Conservation (phyloP, 2,888 invertebrate genomes). For the Latrodectus elegans region DNA sequence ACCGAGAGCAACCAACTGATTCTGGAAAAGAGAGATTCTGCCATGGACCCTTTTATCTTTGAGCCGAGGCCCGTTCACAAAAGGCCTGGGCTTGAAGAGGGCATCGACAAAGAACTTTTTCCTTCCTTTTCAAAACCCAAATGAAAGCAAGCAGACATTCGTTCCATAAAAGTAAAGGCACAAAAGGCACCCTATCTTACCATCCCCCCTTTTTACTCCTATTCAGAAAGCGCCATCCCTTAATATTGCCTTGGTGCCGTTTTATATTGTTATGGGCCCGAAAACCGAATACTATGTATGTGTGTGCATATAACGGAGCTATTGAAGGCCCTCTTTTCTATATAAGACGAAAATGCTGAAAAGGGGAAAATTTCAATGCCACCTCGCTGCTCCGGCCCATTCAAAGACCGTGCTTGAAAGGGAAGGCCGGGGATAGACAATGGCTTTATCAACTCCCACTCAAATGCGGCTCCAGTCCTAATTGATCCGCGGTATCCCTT, state of each 20-base stretch:
- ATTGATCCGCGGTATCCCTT: constrained; percentile 64
- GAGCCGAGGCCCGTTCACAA: constrained; percentile 23
- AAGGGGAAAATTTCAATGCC: constrained; percentile 62
- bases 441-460: constrained; percentile 67
- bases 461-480: constrained; percentile 56
- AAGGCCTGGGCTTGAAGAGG: constrained; percentile 61
- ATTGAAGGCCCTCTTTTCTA: constrained; percentile 26
- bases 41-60: constrained; percentile 59
- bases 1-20: constrained; percentile 55
- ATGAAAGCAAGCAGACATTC: constrained; percentile 63
- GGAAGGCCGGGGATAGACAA: constrained; percentile 55
- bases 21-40: constrained; percentile 42
- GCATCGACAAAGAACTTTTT: constrained; percentile 64
- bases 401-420: constrained; percentile 42
- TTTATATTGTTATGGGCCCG: constrained; percentile 65
- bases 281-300: constrained; percentile 35
- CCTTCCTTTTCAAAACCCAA: constrained; percentile 64
- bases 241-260: constrained; percentile 57
- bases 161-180: constrained; percentile 56
- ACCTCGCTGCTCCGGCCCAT: constrained; percentile 29
- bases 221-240: constrained; percentile 40
- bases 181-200: constrained; percentile 62
- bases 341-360: constrained; percentile 59
- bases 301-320: constrained; percentile 32
- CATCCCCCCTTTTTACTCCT: constrained; percentile 26